Conservation (phyloP, 2,797 vertebrate species). For the Sebastolobus altivelis region DNA sequence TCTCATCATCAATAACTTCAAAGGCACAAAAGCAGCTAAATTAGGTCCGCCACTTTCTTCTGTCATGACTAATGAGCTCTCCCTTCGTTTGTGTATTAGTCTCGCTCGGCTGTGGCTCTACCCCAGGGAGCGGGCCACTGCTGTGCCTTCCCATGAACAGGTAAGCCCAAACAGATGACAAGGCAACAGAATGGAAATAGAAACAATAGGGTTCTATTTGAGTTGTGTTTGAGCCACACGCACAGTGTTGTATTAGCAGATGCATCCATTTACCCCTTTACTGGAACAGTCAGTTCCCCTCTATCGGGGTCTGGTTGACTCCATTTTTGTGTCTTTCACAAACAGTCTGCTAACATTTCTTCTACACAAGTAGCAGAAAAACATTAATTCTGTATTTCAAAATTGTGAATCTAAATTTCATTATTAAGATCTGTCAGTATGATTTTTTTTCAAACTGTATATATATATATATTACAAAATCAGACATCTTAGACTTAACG, state of each 20-base stretch:
- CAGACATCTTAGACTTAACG: too few species aligned
- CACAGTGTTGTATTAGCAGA: slow-evolving; percentile 27
- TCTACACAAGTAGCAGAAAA: neutral
- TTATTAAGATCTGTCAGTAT: neutral
- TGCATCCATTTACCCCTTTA: slow-evolving; percentile 16
- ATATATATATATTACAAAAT: too few species aligned
- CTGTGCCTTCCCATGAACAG: slow-evolving; percentile 74
- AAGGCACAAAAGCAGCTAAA: slow-evolving; percentile 83
- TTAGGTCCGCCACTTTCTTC: slow-evolving; percentile 83
- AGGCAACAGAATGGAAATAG: slow-evolving; percentile 69
- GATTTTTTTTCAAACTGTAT: neutral
- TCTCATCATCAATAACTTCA: slow-evolving; percentile 83
- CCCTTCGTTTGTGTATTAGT: slow-evolving; percentile 82
- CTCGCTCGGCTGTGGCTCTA: slow-evolving; percentile 76
- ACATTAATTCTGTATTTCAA: neutral
- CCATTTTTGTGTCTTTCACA: neutral
- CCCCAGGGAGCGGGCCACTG: slow-evolving; percentile 76
- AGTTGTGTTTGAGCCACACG: slow-evolving; percentile 48
- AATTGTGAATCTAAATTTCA: neutral
- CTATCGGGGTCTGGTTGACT: neutral
- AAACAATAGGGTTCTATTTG: slow-evolving; percentile 70
- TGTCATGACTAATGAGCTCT: slow-evolving; percentile 82
- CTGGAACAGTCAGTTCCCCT: neutral
- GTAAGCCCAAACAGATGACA: slow-evolving; percentile 78
- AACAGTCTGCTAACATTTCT: neutral